phyloP scores from a whole-genome alignment of 2,888 invertebrate genomes.

The Lagria hirta region DNA sequence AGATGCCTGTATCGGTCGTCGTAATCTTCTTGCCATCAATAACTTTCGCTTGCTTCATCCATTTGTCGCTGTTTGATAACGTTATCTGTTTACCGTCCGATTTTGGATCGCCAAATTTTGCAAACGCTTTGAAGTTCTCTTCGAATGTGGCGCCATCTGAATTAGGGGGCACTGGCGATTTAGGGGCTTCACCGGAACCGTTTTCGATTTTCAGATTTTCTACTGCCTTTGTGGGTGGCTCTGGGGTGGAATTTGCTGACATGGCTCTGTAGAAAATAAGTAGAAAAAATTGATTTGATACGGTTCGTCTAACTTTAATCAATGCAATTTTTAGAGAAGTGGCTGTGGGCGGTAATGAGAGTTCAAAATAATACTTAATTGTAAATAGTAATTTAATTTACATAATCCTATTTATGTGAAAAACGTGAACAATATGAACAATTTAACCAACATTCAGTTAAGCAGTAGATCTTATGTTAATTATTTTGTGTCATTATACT shows the following conservation, averaged over 20 bases:
- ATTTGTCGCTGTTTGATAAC: constrained; percentile 88
- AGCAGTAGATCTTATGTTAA: no score
- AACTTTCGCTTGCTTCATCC: constrained; percentile 92
- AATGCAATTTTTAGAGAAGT: no score
- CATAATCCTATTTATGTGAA: no score
- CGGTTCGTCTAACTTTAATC: background rate
- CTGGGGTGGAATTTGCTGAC: no score
- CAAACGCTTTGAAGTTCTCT: constrained; percentile 79
- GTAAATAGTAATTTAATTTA: no score
- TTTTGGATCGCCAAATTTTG: constrained; percentile 86
- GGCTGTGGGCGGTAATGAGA: no score
- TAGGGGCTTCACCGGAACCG: constrained; percentile 42
- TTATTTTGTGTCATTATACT: no score
- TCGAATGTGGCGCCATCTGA: constrained; percentile 54
- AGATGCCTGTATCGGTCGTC: constrained; percentile 89
- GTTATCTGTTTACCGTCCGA: constrained; percentile 86
- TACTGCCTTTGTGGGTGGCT: constrained; percentile 50
- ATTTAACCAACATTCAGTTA: no score
- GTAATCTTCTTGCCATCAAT: constrained; percentile 84
- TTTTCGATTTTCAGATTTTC: constrained; percentile 62
- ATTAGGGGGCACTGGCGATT: constrained; percentile 34
- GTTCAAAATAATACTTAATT: background rate
- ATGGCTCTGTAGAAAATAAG: background rate
- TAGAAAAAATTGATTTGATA: background rate
- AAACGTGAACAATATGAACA: no score